A percentile compares a stretch with the other conserved stretches of the same genome.
These are phyloP conservation scores for Thalassophryne amazonica DNA, from an alignment of 2,797 vertebrate genomes.

Conservation along the genomic window DNA sequence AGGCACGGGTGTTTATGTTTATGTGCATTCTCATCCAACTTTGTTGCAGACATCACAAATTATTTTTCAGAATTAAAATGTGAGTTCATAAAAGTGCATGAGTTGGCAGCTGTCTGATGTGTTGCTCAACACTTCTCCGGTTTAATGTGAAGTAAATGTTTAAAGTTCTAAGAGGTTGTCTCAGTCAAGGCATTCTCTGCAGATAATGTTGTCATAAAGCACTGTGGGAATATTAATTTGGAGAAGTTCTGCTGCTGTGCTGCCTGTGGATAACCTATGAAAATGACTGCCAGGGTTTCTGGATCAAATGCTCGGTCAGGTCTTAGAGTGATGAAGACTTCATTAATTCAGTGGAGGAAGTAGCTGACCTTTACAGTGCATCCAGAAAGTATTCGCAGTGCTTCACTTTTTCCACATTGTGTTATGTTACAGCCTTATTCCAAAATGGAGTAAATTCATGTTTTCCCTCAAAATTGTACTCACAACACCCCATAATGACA, in stretches of 20 bases:
- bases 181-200: neutral
- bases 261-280: neutral
- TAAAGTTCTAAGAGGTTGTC: neutral
- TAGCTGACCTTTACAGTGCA: slow-evolving; percentile 8
- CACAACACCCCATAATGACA: no score
- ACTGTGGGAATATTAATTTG: neutral
- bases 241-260: neutral
- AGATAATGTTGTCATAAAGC: neutral
- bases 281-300: neutral
- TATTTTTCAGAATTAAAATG: neutral
- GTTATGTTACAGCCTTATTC: no score
- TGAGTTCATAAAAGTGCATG: neutral
- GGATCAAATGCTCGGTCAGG: slow-evolving; percentile 15
- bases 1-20: no score
- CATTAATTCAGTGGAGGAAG: slow-evolving; percentile 30
- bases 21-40: no score
- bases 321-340: slow-evolving; percentile 20
- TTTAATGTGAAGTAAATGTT: neutral
- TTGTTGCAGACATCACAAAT: neutral
- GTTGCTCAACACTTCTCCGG: neutral
- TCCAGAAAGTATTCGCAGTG: no score
- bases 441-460: no score
- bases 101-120: neutral
- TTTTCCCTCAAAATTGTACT: no score
- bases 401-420: no score